Evolutionary conservation across 2,113 vertebrate genomes (phyloP).

Genomic region (Ploceus nigricollis): DNA sequence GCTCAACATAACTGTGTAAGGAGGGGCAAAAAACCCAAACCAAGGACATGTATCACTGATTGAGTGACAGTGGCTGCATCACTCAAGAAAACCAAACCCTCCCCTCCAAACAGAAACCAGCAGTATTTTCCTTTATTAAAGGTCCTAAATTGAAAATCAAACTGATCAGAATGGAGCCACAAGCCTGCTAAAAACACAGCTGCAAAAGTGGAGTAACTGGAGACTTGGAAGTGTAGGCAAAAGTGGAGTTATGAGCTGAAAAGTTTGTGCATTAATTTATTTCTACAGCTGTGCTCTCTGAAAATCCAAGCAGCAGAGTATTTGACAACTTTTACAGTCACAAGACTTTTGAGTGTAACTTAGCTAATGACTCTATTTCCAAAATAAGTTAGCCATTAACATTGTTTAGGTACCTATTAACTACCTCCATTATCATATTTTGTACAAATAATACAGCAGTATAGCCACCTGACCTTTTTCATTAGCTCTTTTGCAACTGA

Average conservation of each 20-base stretch:
- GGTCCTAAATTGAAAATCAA: neutral
- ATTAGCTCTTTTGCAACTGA: neutral
- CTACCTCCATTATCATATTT: neutral
- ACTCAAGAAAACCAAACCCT: neutral
- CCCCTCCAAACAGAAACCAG: neutral
- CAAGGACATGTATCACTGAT: neutral
- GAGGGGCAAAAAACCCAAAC: neutral
- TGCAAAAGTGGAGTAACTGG: neutral
- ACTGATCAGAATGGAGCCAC: neutral
- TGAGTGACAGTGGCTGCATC: neutral
- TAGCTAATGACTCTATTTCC: neutral
- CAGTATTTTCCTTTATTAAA: neutral
- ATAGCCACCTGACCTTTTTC: neutral
- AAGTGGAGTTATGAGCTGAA: neutral
- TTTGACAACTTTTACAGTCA: neutral
- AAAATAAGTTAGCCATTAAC: slow-evolving; percentile 52
- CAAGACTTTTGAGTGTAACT: neutral
- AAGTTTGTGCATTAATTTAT: neutral
- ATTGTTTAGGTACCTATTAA: slow-evolving; percentile 28
- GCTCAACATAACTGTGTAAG: neutral
- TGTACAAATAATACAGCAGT: neutral
- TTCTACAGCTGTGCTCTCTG: neutral
- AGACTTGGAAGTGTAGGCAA: neutral
- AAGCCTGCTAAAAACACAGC: neutral
- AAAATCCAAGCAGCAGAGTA: neutral